Conservation (phyloP, 1,140 invertebrate genomes). For the Drosophila varians region DNA sequence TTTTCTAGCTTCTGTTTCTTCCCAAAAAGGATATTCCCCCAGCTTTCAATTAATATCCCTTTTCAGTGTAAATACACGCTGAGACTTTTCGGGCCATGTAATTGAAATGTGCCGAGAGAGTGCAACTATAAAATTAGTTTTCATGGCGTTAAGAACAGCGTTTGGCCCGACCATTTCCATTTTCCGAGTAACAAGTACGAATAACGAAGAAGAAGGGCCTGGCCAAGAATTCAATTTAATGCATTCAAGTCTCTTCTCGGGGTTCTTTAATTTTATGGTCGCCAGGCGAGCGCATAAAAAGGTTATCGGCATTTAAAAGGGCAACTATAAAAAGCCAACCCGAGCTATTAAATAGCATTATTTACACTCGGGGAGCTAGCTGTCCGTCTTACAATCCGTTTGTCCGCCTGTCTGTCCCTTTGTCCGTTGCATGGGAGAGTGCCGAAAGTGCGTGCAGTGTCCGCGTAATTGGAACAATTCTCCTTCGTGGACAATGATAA, state of each 20-base stretch:
- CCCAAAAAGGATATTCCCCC: no score
- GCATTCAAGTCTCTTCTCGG: conserved; percentile 57
- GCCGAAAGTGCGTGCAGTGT: conserved; percentile 72
- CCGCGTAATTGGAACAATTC: conserved; percentile 74
- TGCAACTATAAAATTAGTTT: conserved; percentile 79
- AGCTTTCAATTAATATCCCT: no score
- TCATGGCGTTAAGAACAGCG: conserved; percentile 78
- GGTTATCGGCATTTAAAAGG: conserved; percentile 79
- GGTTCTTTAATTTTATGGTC: conserved; percentile 62
- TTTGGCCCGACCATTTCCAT: conserved; percentile 35
- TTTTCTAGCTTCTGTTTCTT: no score
- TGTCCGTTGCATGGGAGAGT: conserved; percentile 24
- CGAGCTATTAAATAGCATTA: conserved; percentile 73
- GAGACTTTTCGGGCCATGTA: conserved; percentile 59
- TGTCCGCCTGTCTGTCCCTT: background rate
- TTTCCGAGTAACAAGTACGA: conserved; percentile 31
- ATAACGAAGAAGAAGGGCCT: conserved; percentile 11
- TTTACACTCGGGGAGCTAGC: conserved; percentile 41
- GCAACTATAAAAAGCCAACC: conserved; percentile 54
- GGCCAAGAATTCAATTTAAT: conserved; percentile 73
- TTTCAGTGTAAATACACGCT: background rate
- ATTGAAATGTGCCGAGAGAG: conserved; percentile 69
- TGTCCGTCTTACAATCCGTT: background rate
- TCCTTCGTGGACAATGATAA: conserved; percentile 62
- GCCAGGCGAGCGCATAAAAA: conserved; percentile 69